phyloP scores from a whole-genome alignment of 1,140 invertebrate species.

The Zaprionus ghesquierei region DNA sequence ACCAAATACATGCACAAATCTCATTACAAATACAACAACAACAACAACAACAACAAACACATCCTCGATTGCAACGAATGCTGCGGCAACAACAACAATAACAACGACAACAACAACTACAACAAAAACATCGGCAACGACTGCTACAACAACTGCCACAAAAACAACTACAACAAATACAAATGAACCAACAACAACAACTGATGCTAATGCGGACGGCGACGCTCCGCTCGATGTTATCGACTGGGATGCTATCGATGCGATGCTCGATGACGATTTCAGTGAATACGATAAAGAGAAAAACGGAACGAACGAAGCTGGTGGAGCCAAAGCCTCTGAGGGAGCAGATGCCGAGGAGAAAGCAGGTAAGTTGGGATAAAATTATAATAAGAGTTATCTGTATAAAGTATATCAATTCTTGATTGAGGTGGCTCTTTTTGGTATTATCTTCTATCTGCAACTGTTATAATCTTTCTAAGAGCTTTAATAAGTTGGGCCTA shows the following conservation, averaged over 20 bases:
- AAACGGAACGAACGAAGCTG: slow-evolving; percentile 80
- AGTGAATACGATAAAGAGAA: slow-evolving; percentile 82
- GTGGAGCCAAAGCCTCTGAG: slow-evolving; percentile 89
- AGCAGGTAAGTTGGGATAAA: slow-evolving; percentile 86
- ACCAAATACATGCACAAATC: slow-evolving; percentile 75
- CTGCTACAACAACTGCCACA: slow-evolving; percentile 49
- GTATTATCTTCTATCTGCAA: no score
- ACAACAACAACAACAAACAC: slow-evolving; percentile 73
- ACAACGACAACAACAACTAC: slow-evolving; percentile 42
- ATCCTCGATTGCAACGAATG: slow-evolving; percentile 75
- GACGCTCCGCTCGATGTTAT: slow-evolving; percentile 77
- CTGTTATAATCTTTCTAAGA: no score
- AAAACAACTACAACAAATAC: slow-evolving; percentile 47
- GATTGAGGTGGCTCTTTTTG: no score
- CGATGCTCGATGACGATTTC: slow-evolving; percentile 78
- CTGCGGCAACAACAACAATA: slow-evolving; percentile 62
- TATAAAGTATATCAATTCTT: not conserved
- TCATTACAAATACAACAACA: slow-evolving; percentile 68
- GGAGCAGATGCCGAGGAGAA: slow-evolving; percentile 89
- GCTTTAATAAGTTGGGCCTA: no score
- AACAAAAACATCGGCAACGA: slow-evolving; percentile 63
- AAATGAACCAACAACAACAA: slow-evolving; percentile 49
- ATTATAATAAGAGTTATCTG: not conserved
- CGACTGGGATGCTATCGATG: slow-evolving; percentile 81
- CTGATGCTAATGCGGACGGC: slow-evolving; percentile 58